Conservation (phyloP, 2,888 invertebrate species). For the Limnephilus marmoratus region DNA sequence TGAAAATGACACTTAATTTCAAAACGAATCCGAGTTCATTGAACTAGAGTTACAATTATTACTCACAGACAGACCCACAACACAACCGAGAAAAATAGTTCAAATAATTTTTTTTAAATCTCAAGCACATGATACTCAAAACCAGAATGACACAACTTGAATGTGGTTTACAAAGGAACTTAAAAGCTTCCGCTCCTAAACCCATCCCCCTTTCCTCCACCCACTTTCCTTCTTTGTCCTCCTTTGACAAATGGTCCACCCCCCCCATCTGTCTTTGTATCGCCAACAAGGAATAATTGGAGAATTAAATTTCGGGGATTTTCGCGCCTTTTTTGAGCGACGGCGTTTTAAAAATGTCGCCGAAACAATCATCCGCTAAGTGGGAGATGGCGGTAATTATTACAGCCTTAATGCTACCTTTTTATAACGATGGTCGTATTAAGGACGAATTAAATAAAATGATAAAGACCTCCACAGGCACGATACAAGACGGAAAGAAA, state of each 20-base stretch:
- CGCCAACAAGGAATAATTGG: conserved; percentile 39
- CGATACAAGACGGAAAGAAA: no score
- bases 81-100: no score
- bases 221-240: conserved; percentile 2
- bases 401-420: background rate
- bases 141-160: background rate
- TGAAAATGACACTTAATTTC: no score
- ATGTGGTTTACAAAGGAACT: background rate
- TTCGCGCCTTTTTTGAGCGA: background rate
- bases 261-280: conserved; percentile 40
- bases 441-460: no score
- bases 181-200: background rate
- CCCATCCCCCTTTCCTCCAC: background rate
- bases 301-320: conserved; percentile 34
- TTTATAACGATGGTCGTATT: background rate
- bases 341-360: conserved; percentile 18
- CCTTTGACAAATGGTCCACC: conserved; percentile 12
- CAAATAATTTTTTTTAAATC: background rate
- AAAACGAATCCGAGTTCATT: no score
- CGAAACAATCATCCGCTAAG: conserved; percentile 12
- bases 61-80: no score
- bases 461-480: no score
- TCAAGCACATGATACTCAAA: background rate
- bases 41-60: no score
- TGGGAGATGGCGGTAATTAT: background rate